Evolutionary conservation across 1,140 invertebrate species (phyloP).

Genomic region (Drosophila lacteicornis): DNA sequence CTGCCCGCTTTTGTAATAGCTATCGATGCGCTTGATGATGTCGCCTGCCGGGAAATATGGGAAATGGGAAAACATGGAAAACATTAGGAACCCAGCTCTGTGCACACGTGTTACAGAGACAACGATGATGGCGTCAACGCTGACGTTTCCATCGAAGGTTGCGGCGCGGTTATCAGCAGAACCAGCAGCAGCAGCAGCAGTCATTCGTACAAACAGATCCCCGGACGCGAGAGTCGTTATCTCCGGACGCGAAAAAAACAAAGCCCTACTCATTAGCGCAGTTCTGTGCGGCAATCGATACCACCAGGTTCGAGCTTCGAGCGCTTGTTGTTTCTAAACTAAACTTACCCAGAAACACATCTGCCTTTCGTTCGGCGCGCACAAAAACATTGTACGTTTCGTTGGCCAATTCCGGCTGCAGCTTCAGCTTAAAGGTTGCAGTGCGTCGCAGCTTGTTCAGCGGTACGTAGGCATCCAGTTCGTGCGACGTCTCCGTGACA

Average conservation of each 20-base stretch:
- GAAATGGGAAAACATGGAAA: neutral
- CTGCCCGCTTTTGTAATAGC: constrained; percentile 58
- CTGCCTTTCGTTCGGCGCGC: constrained; percentile 80
- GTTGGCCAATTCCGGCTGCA: constrained; percentile 55
- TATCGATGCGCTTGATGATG: constrained; percentile 78
- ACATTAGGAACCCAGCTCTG: constrained; percentile 9
- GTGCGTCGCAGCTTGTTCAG: constrained; percentile 77
- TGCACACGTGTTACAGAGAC: constrained; percentile 25
- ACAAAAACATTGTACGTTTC: constrained; percentile 72
- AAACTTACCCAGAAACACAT: constrained; percentile 78
- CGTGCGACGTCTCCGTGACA: constrained; percentile 37
- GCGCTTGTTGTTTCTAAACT: neutral
- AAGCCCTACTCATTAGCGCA: constrained; percentile 26
- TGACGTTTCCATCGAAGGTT: constrained; percentile 38
- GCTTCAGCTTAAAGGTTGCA: constrained; percentile 66
- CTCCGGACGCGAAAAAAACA: constrained; percentile 13
- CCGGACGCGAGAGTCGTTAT: constrained; percentile 23
- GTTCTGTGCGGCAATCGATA: constrained; percentile 41
- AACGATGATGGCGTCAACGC: constrained; percentile 25
- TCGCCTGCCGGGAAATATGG: constrained; percentile 53
- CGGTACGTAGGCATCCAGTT: constrained; percentile 79
- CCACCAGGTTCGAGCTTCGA: constrained; percentile 23
- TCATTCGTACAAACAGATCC: constrained; percentile 26
- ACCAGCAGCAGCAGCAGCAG: constrained; percentile 9
- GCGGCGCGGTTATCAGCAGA: constrained; percentile 56